Conservation (phyloP, 2,113 vertebrate species). For the human (Homo sapiens) region GRCh38 chr2:193224001-193224500, state of each 20-base stretch:
- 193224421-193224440: background rate
- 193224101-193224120: background rate
- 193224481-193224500: background rate
- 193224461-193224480: background rate
- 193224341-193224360: background rate
- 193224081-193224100: background rate
- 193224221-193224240: background rate
- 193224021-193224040: background rate
- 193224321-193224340: background rate
- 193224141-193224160: background rate
- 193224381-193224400: background rate
- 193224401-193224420: background rate
- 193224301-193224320: background rate
- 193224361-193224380: background rate
- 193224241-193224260: background rate
- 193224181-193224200: no score
- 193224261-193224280: background rate
- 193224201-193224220: background rate
- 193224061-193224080: background rate
- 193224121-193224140: background rate
- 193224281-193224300: background rate
- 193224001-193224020: background rate
- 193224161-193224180: background rate
- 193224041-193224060: fast-evolving
- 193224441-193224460: background rate